phyloP scores from a whole-genome alignment of 2,888 invertebrate species.

The Cyaniris semiargus region DNA sequence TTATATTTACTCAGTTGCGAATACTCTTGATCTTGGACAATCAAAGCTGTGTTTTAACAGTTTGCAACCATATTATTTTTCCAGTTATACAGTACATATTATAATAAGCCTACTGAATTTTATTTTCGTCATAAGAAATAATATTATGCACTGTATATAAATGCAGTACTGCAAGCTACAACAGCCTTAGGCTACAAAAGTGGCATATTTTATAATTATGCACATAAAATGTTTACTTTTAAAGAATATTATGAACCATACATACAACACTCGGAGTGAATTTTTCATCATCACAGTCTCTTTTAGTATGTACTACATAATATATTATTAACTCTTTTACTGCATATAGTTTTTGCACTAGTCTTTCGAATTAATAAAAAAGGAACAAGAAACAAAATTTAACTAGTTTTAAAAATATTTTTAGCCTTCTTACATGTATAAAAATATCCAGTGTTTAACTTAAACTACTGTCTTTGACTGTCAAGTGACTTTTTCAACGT shows the following conservation, averaged over 20 bases:
- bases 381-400: not conserved
- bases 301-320: not conserved
- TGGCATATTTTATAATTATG: not conserved
- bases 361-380: conserved; percentile 13
- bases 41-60: not conserved
- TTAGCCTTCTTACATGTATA: not conserved
- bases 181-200: not conserved
- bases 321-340: not conserved
- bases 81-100: not conserved
- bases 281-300: not conserved
- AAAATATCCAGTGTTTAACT: not conserved
- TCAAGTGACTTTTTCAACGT: not conserved
- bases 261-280: not conserved
- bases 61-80: not conserved
- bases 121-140: not conserved
- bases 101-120: not conserved
- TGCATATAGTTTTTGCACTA: not conserved
- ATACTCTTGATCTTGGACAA: not conserved
- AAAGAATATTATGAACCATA: not conserved
- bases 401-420: not conserved
- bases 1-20: not conserved
- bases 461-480: too few species aligned
- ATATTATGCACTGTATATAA: not conserved
- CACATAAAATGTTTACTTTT: not conserved
- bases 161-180: not conserved